phyloP scores from a whole-genome alignment of 2,797 vertebrate species.

The Cyclopterus lumpus region DNA sequence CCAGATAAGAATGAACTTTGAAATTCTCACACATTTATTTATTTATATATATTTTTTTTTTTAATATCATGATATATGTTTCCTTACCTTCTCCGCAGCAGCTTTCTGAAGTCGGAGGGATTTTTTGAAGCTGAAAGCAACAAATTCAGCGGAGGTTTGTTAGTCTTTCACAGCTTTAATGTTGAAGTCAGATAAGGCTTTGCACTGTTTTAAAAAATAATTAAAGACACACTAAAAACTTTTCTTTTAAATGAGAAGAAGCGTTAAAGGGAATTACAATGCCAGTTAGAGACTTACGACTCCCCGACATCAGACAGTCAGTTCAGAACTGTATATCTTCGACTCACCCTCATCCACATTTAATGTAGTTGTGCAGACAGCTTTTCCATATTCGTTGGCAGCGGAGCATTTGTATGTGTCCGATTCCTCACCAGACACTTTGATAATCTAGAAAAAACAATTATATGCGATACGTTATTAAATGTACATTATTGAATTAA shows the following conservation, averaged over 20 bases:
- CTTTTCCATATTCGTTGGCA: slow-evolving; percentile 87
- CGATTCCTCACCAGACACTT: slow-evolving; percentile 77
- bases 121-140: slow-evolving; percentile 70
- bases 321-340: background rate
- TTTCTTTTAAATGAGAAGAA: slow-evolving; percentile 3
- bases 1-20: background rate
- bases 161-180: background rate
- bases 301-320: background rate
- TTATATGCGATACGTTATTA: background rate
- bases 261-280: background rate
- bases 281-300: background rate
- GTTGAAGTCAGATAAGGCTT: background rate
- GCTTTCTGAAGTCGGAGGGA: slow-evolving; percentile 84
- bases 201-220: background rate
- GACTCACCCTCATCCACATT: slow-evolving; percentile 84
- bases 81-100: slow-evolving; percentile 86
- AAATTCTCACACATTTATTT: background rate
- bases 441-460: slow-evolving; percentile 81
- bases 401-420: slow-evolving; percentile 89
- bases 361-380: slow-evolving; percentile 82
- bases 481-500: background rate
- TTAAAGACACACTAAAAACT: background rate
- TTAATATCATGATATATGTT: background rate
- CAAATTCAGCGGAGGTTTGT: slow-evolving; percentile 4
- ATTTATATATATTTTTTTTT: background rate